Conservation (phyloP, 1,140 invertebrate species). For the Procambarus virginalis region DNA sequence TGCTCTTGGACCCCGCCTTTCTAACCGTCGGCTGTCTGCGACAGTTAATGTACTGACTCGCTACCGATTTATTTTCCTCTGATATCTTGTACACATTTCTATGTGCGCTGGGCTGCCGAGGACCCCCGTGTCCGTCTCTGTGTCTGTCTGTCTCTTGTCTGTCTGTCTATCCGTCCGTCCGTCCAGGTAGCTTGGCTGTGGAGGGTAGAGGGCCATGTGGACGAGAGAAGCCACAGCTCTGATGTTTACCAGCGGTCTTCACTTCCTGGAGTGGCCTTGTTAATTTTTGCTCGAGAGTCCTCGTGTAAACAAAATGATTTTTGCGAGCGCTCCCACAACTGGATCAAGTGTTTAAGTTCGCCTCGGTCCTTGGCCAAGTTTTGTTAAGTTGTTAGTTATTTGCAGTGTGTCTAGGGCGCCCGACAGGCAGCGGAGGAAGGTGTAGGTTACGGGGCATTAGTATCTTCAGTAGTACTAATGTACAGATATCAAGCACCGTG, state of each 20-base stretch:
- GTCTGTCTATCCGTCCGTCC: no score
- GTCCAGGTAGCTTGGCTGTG: background rate
- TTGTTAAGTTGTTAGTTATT: constrained; percentile 34
- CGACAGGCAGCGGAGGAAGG: background rate
- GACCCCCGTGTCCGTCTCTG: no score
- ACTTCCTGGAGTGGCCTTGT: constrained; percentile 6
- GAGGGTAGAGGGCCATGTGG: background rate
- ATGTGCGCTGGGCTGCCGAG: no score
- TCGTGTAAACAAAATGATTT: constrained; percentile 34
- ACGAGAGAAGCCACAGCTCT: background rate
- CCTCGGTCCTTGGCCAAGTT: constrained; percentile 13
- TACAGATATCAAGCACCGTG: no score
- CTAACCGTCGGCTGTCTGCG: no score
- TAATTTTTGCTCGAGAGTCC: constrained; percentile 28
- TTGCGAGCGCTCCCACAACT: constrained; percentile 28
- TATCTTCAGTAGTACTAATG: no score
- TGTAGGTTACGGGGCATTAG: no score
- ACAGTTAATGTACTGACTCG: no score
- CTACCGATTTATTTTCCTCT: no score
- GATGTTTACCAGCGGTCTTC: constrained; percentile 12
- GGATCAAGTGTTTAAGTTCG: constrained; percentile 53
- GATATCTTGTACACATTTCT: no score
- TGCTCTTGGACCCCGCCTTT: no score
- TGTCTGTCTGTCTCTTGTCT: no score
- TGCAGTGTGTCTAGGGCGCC: constrained; percentile 7